Conservation (phyloP, 92 coral and sea anemone genomes). For the Diadumene lineata region DNA sequence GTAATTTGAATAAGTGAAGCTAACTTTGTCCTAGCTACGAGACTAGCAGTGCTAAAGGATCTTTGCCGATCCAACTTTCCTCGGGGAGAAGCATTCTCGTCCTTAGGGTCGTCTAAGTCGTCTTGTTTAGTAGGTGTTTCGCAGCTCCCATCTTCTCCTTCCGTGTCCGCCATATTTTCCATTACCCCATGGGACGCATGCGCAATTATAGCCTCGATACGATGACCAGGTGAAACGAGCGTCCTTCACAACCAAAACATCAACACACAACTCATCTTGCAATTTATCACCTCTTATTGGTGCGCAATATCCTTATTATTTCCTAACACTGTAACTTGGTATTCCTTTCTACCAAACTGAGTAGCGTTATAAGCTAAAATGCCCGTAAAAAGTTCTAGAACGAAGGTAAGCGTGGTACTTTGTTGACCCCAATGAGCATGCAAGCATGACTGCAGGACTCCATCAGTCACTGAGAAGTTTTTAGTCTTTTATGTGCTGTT, state of each 20-base stretch:
- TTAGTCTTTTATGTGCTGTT: neutral
- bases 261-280: slow-evolving; percentile 20
- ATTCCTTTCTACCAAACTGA: neutral
- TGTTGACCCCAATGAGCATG: too few relatives aligned
- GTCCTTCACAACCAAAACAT: slow-evolving; percentile 67
- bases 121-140: slow-evolving; percentile 38
- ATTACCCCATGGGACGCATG: slow-evolving; percentile 47
- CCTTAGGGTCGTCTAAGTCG: slow-evolving; percentile 27
- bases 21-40: slow-evolving; percentile 86
- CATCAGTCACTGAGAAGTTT: neutral
- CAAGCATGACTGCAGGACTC: too few relatives aligned
- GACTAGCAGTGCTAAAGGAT: slow-evolving; percentile 70
- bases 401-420: slow-evolving; percentile 30
- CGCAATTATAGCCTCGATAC: slow-evolving; percentile 73
- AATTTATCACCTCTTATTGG: neutral
- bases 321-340: neutral
- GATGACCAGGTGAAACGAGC: slow-evolving; percentile 44
- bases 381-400: slow-evolving; percentile 30
- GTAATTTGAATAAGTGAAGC: slow-evolving; percentile 82
- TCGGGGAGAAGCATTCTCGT: slow-evolving; percentile 59
- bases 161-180: slow-evolving; percentile 76
- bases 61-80: slow-evolving; percentile 58
- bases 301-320: neutral
- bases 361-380: neutral
- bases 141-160: slow-evolving; percentile 51